Percentiles rank a stretch among this genome's conserved stretches.
Evolutionary conservation across 2,888 invertebrate genomes (phyloP).

Genomic region (Micoletzkya japonica): DNA sequence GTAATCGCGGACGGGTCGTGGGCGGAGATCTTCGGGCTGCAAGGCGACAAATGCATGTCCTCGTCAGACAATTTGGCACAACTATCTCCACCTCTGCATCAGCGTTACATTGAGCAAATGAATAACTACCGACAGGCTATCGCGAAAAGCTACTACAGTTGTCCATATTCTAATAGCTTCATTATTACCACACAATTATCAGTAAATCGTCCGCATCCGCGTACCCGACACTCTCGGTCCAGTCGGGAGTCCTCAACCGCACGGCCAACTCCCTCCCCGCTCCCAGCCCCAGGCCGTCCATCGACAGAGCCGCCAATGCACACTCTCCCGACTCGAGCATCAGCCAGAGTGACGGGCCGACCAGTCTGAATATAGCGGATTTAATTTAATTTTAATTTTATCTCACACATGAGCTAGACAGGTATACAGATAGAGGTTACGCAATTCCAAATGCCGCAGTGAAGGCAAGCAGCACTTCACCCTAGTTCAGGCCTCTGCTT

Average conservation of each 20-base stretch:
- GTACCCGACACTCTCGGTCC: slow-evolving; percentile 27
- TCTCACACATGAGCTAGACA: too few relatives aligned
- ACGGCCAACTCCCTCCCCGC: slow-evolving; percentile 8
- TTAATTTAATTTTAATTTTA: too few relatives aligned
- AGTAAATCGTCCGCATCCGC: not conserved
- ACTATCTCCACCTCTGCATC: not conserved
- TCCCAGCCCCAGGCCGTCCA: slow-evolving; percentile 61
- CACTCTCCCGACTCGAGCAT: slow-evolving; percentile 87
- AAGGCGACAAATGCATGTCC: not conserved
- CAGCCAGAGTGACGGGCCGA: slow-evolving; percentile 85
- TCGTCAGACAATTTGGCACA: not conserved
- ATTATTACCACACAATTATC: not conserved
- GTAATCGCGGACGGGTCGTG: slow-evolving; percentile 23
- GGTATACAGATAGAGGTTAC: too few relatives aligned
- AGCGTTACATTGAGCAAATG: too few relatives aligned
- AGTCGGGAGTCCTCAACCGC: slow-evolving; percentile 23
- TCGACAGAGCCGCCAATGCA: slow-evolving; percentile 72
- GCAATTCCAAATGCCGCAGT: too few relatives aligned
- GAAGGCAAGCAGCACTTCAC: too few relatives aligned
- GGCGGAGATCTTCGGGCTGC: slow-evolving; percentile 26
- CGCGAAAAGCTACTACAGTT: too few relatives aligned
- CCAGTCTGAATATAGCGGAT: slow-evolving; percentile 76
- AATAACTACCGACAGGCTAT: too few relatives aligned
- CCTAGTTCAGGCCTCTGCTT: too few relatives aligned
- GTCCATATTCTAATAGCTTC: not conserved